Evolutionary conservation across 2,113 vertebrate species (phyloP).

Genomic region (Lepisosteus oculatus): DNA sequence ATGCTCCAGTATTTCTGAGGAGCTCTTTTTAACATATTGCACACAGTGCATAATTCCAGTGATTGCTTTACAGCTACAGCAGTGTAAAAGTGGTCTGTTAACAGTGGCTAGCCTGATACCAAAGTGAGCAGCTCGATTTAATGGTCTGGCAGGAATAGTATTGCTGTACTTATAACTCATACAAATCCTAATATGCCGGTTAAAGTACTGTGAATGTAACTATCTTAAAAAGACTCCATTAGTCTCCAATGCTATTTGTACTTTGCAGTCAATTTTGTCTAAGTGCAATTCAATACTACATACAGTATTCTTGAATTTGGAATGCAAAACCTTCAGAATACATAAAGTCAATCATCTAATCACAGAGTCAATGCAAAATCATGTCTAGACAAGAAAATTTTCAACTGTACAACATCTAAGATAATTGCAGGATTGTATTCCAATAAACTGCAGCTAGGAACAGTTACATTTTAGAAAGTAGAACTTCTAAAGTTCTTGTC

Average conservation of each 20-base stretch:
- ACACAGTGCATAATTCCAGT: neutral
- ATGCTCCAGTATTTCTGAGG: no score
- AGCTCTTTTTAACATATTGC: no score
- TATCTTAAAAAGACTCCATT: conserved; percentile 28
- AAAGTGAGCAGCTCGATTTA: neutral
- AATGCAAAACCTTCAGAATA: conserved; percentile 38
- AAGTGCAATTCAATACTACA: conserved; percentile 50
- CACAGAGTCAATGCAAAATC: conserved; percentile 30
- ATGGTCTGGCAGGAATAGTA: neutral
- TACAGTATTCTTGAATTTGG: conserved; percentile 52
- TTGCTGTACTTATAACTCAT: conserved; percentile 21
- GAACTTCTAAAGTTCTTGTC: neutral
- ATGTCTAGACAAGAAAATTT: conserved; percentile 30
- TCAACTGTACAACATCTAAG: conserved; percentile 21
- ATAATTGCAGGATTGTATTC: conserved; percentile 47
- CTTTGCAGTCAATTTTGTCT: conserved; percentile 29
- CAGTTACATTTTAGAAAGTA: neutral
- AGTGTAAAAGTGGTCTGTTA: conserved; percentile 1
- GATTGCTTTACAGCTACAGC: neutral
- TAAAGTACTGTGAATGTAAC: conserved; percentile 20
- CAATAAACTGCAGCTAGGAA: conserved; percentile 34
- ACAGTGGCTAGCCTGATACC: neutral
- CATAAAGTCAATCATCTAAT: conserved; percentile 27
- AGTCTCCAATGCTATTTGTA: conserved; percentile 26
- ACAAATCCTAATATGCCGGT: conserved; percentile 47